These are phyloP conservation scores for Drosophila formosana DNA, from an alignment of 2,888 invertebrate genomes.

Conservation along the genomic window DNA sequence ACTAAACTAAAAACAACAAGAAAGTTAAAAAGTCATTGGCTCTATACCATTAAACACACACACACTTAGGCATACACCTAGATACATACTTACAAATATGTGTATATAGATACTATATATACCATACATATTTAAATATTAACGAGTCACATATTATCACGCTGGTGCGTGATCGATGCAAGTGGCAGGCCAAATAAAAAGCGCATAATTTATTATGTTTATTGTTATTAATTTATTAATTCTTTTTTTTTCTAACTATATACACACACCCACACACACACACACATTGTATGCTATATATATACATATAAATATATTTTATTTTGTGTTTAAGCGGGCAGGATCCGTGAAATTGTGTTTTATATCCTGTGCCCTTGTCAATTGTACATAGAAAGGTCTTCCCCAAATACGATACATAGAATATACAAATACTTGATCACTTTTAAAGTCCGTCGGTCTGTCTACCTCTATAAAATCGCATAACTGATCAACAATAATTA, in stretches of 20 bases:
- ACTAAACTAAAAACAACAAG: constrained; percentile 26
- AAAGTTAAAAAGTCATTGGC: constrained; percentile 68
- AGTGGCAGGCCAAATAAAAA: constrained; percentile 73
- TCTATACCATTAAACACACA: constrained; percentile 32
- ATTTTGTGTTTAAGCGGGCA: constrained; percentile 83
- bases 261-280: constrained; percentile 37
- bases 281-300: constrained; percentile 41
- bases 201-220: constrained; percentile 76
- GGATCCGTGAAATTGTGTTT: constrained; percentile 78
- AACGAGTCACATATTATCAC: constrained; percentile 41
- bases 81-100: constrained; percentile 23
- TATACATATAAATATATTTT: constrained; percentile 52
- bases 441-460: neutral
- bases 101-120: constrained; percentile 23
- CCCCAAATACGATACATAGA: neutral
- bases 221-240: constrained; percentile 79
- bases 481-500: neutral
- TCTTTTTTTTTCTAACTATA: constrained; percentile 43
- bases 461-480: neutral
- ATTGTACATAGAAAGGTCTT: neutral
- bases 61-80: constrained; percentile 43
- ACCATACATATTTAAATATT: constrained; percentile 22
- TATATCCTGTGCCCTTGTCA: constrained; percentile 2
- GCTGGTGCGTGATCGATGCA: constrained; percentile 70
- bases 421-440: neutral